Conservation (phyloP, 2,888 invertebrate species). For the Druceiella hillmani region DNA sequence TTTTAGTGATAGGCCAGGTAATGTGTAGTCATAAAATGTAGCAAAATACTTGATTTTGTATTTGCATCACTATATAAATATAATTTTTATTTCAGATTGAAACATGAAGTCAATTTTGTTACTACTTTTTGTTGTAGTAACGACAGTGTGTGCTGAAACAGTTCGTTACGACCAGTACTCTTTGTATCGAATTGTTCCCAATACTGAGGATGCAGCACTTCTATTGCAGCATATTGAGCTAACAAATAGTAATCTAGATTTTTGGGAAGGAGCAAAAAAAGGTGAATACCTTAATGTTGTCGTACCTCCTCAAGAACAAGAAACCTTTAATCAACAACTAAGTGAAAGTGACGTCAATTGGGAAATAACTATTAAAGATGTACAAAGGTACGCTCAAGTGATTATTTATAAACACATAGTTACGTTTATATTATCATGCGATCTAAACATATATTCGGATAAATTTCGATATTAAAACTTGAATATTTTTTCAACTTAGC, state of each 20-base stretch:
- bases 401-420: not conserved
- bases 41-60: no score
- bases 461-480: conserved; percentile 9
- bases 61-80: no score
- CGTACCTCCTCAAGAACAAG: conserved; percentile 43
- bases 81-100: not conserved
- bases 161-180: conserved; percentile 38
- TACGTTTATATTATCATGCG: not conserved
- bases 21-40: no score
- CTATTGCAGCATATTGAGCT: conserved; percentile 42
- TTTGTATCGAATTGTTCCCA: conserved; percentile 53
- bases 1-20: no score
- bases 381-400: conserved; percentile 44
- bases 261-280: conserved; percentile 40
- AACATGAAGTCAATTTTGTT: not conserved
- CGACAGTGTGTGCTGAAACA: conserved; percentile 29
- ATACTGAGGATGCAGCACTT: conserved; percentile 42
- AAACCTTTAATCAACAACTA: conserved; percentile 38
- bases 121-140: conserved; percentile 24
- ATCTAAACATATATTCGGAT: conserved; percentile 5
- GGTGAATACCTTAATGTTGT: conserved; percentile 45
- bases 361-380: conserved; percentile 41
- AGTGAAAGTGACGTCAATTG: conserved; percentile 32
- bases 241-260: conserved; percentile 37
- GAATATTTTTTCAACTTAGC: conserved; percentile 1